phyloP scores from a whole-genome alignment of 2,113 vertebrate species.

The Gymnocephalus cernua region DNA sequence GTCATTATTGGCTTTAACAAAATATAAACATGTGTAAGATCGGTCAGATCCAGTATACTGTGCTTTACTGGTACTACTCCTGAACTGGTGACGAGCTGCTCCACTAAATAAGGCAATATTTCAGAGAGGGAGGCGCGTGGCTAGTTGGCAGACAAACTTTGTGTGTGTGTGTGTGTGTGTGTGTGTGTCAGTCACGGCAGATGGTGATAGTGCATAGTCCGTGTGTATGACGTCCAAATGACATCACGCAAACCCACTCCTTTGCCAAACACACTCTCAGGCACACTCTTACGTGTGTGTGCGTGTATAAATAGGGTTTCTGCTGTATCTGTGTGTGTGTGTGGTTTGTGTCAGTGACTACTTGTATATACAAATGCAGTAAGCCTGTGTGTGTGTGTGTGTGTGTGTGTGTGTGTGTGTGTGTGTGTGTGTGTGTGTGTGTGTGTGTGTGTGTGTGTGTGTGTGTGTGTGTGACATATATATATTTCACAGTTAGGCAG shows the following conservation, averaged over 20 bases:
- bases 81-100: not conserved
- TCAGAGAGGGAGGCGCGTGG: constrained; percentile 20
- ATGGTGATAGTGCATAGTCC: constrained; percentile 75
- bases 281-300: not conserved
- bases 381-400: not conserved
- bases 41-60: not conserved
- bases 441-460: constrained; percentile 8
- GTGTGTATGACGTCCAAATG: constrained; percentile 69
- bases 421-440: no score
- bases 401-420: constrained; percentile 10
- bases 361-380: not conserved
- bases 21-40: not conserved
- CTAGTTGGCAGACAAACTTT: constrained; percentile 54
- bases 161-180: constrained; percentile 14
- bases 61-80: not conserved
- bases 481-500: constrained; percentile 17
- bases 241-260: constrained; percentile 50
- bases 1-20: not conserved
- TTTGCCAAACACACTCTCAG: constrained; percentile 53
- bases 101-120: constrained; percentile 45
- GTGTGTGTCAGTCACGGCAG: constrained; percentile 58
- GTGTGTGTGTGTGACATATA: constrained; percentile 4
- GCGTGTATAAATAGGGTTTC: constrained; percentile 29
- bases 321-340: not conserved
- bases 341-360: not conserved